Conservation (phyloP, 2,797 vertebrate species). For the Coregonus suidteri region DNA sequence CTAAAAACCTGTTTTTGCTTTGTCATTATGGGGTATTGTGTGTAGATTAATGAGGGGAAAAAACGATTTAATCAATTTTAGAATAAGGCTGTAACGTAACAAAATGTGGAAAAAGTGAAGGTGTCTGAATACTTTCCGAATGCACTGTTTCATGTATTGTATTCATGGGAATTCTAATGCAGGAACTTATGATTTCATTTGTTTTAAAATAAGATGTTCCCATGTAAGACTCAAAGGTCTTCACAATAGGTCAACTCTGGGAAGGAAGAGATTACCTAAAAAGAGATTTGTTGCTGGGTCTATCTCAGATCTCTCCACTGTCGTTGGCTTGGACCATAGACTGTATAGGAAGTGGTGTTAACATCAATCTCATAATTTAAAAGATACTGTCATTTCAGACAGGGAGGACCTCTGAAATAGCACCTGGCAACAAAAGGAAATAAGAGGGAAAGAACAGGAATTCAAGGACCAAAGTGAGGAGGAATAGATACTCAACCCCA, state of each 20-base stretch:
- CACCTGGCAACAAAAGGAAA: constrained; percentile 52
- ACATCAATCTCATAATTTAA: not conserved
- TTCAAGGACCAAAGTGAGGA: constrained; percentile 22
- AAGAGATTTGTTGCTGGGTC: constrained; percentile 57
- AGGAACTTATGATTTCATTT: constrained; percentile 15
- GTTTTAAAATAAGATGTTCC: constrained; percentile 39
- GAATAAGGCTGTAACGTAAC: too few species aligned
- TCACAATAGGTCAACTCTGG: constrained; percentile 40
- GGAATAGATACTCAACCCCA: constrained; percentile 30
- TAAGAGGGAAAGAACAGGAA: constrained; percentile 25
- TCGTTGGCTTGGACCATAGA: constrained; percentile 15
- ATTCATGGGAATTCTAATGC: constrained; percentile 31
- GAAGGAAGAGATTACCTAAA: constrained; percentile 54
- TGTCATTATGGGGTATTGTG: too few species aligned
- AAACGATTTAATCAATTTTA: too few species aligned
- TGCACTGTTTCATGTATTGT: not conserved
- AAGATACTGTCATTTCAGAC: not conserved
- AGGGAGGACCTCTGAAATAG: constrained; percentile 65
- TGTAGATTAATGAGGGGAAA: too few species aligned
- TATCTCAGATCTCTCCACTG: constrained; percentile 59
- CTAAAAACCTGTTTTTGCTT: too few species aligned
- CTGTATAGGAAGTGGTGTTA: not conserved
- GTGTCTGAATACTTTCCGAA: too few species aligned
- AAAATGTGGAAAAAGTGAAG: too few species aligned
- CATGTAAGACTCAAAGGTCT: constrained; percentile 49